Evolutionary conservation across 2,113 vertebrate genomes (phyloP), one percentile per base, ranked within the genome.

Genomic region (Planiliza haematocheilus): DNA sequence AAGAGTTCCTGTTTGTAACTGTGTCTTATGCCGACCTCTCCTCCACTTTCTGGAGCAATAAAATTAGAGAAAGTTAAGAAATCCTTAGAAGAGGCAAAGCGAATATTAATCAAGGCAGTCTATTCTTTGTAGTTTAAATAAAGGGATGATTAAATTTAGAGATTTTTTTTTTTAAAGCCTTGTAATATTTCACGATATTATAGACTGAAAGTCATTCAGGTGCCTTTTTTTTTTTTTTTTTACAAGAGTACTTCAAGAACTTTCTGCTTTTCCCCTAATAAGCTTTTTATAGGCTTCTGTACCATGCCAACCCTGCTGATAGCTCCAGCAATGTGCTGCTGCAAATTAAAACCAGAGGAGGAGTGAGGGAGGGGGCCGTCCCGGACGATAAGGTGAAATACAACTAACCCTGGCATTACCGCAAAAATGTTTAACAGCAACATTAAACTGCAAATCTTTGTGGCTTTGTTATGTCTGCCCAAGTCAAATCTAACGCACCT

Each of bases 311-410:
- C 34, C 11, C 17, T 3, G 10, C 43, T 48, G 63, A 80, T 45
- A 49, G 57, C 62, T 58, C 55, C 51, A 74, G 43, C 48, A 70
- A 51, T 14, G 59, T 48, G 63, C 8, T 52, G 59, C 60, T 48
- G 20, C 50, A 84, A 83, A 90, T 89, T 53, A 81, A 77, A 88
- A 75, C 74, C 82, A 89, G 65, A 85, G 34, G 30, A 39, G 51
- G 12, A 72, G 49, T 12, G 17, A 43, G 46, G 20, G 20, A 48
- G 53, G 73, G 62, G 71, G 24, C 37, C 57, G 41, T 81, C 63
- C 64, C 55, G 58, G 56, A 81, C 8, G 8, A 70, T 66, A 38
- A 30, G 37, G 4, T 70, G 60, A 82, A 57, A 78, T 72, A 64
- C 48, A 79, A 18, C 50, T 74, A n/a, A 53, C 70, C 55, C 74